These are phyloP conservation scores for Liolophura sinensis DNA, from an alignment of 1,140 invertebrate genomes.

Conservation along the genomic window DNA sequence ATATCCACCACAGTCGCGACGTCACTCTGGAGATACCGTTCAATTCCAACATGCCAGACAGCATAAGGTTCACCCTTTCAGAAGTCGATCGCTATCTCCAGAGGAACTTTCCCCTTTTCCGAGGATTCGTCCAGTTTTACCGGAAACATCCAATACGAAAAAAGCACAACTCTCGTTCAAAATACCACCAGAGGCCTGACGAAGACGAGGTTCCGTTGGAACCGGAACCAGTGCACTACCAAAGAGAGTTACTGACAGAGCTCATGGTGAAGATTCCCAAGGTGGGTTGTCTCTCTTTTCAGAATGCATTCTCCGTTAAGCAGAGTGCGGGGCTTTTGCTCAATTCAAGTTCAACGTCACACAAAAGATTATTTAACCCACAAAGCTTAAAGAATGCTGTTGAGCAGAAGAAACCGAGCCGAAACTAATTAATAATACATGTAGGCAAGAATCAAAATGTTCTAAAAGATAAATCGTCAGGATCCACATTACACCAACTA, in stretches of 20 bases:
- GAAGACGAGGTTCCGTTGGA: slow-evolving; percentile 15
- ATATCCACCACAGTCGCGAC: slow-evolving; percentile 29
- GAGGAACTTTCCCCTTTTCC: slow-evolving; percentile 44
- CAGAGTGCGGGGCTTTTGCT: too few relatives aligned
- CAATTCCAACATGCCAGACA: slow-evolving; percentile 41
- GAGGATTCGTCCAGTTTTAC: slow-evolving; percentile 34
- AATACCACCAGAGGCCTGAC: slow-evolving; percentile 3
- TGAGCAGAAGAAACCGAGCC: too few relatives aligned
- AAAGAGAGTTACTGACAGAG: slow-evolving; percentile 37
- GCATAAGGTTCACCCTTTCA: slow-evolving; percentile 25
- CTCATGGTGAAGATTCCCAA: slow-evolving; percentile 45
- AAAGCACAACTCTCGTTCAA: slow-evolving; percentile 11
- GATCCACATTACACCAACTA: too few relatives aligned
- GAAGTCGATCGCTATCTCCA: slow-evolving; percentile 50
- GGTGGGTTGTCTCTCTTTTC: slow-evolving; percentile 20
- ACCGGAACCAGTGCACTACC: slow-evolving; percentile 6
- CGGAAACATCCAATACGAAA: slow-evolving; percentile 21
- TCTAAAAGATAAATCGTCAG: too few relatives aligned
- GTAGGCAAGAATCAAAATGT: too few relatives aligned
- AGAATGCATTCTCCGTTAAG: too few relatives aligned
- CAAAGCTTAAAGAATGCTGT: too few relatives aligned
- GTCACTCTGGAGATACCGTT: slow-evolving; percentile 23
- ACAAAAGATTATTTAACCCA: too few relatives aligned
- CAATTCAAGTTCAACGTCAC: too few relatives aligned
- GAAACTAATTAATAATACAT: too few relatives aligned